Evolutionary conservation across 2,113 vertebrate genomes (phyloP), one percentile per base, ranked within the genome.

Genomic region (Jacana jacana): DNA sequence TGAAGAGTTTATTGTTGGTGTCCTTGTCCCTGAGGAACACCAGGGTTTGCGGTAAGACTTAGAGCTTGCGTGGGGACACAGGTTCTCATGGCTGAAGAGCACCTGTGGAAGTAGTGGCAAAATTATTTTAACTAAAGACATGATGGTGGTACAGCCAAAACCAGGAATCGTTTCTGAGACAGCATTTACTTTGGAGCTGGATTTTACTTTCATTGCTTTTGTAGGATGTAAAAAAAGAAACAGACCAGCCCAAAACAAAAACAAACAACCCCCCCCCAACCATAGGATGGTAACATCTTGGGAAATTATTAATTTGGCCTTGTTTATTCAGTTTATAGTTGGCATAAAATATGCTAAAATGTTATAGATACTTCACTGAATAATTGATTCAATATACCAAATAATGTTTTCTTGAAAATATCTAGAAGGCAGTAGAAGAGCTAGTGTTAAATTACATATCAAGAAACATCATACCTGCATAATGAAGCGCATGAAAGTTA

Each of bases 261-360:
- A 33, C 76, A 49, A 7, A 15, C 40, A 76, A 37, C n/a, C 31
- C 23, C 60, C 25, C n/a, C 31, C 23, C 60, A 61, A 23, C 2
- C 8, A 30, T 24, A 57, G n/a, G 64, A 65, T 80, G 16, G 49
- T 57, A 57, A 35, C 37, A 81, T 5, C 55, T 91, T 81, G 49
- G 66, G 63, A 90, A 79, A 85, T 86, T 33, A 40, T 40, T 25
- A 63, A 61, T 28, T 61, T 95, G 63, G 24, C 24, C 37, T 83
- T 90, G 44, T 64, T 83, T 88, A 92, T 77, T 81, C 58, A 92
- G 10, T 10, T 88, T 90, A 58, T 12, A 85, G 28, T 40, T 93
- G 68, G 80, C 49, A 81, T 39, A 81, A 51, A 80, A 93, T 86
- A 86, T 94, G 82, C 92, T 91, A 95, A 94, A 91, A 86, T 66